Conservation (phyloP, 2,113 vertebrate species). For the Stictonetta naevosa region DNA sequence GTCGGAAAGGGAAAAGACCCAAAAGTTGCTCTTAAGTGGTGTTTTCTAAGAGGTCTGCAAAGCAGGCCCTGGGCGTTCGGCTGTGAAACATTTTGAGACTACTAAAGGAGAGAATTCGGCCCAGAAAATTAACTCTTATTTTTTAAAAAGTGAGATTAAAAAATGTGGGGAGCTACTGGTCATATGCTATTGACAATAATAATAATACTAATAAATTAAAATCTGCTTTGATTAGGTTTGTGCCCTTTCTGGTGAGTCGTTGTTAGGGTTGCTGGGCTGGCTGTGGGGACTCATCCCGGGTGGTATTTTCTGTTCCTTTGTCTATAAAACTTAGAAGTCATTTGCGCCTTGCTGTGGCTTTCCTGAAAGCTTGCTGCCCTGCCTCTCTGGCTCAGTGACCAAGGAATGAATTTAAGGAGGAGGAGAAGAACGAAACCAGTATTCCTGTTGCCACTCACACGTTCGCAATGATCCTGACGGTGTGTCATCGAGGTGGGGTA, state of each 20-base stretch:
- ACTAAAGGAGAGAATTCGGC: not conserved
- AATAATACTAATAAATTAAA: too few species aligned
- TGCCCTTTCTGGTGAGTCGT: fast-evolving
- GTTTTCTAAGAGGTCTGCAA: not conserved
- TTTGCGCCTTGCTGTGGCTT: not conserved
- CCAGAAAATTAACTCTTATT: not conserved
- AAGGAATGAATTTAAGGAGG: not conserved
- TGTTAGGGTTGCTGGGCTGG: not conserved
- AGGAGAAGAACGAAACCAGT: not conserved
- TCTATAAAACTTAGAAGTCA: not conserved
- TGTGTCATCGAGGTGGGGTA: not conserved
- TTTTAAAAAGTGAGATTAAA: not conserved
- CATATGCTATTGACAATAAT: not conserved
- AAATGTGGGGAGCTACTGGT: not conserved
- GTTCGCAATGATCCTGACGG: not conserved
- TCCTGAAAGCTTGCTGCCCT: not conserved
- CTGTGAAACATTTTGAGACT: not conserved
- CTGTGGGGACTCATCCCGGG: not conserved
- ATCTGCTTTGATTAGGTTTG: not conserved
- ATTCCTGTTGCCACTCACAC: not conserved
- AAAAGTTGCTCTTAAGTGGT: not conserved
- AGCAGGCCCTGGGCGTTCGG: not conserved
- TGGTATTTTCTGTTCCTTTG: not conserved
- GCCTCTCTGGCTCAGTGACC: fast-evolving
- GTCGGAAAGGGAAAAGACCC: not conserved